phyloP scores from a whole-genome alignment of 37 sponge, comb jelly and placozoan genomes.

The Halichondria panicea region DNA sequence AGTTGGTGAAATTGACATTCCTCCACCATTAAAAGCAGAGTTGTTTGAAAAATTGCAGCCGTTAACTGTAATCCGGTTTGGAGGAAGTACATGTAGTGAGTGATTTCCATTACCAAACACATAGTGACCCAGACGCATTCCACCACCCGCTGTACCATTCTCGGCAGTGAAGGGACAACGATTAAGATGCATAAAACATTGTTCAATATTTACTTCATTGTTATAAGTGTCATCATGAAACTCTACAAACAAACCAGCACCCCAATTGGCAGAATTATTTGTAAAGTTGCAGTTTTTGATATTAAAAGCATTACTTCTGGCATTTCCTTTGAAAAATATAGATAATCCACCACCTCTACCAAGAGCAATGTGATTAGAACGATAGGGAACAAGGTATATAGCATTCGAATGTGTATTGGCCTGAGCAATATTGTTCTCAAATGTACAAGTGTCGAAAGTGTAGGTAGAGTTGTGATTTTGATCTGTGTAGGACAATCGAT shows the following conservation, averaged over 20 bases:
- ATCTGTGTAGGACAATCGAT: not conserved
- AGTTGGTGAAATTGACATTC: slow-evolving; percentile 11
- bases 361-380: slow-evolving; percentile 17
- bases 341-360: slow-evolving; percentile 64
- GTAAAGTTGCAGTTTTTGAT: slow-evolving; percentile 22
- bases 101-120: not conserved
- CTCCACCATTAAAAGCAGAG: slow-evolving; percentile 39
- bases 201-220: slow-evolving; percentile 17
- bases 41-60: not conserved
- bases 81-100: not conserved
- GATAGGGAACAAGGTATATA: slow-evolving; percentile 1
- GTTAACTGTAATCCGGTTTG: slow-evolving; percentile 4
- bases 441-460: not conserved
- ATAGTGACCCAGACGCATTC: slow-evolving; percentile 27
- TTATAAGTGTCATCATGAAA: slow-evolving; percentile 31
- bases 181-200: slow-evolving; percentile 7
- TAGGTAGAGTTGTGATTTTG: not conserved
- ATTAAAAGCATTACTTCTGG: slow-evolving; percentile 4
- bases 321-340: slow-evolving; percentile 45
- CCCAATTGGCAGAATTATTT: slow-evolving; percentile 35
- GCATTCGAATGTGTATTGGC: not conserved
- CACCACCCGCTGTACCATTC: slow-evolving; percentile 42
- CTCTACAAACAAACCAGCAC: slow-evolving; percentile 60
- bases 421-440: not conserved
- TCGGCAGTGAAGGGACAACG: not conserved